Base-by-base conservation (phyloP, 2,113 vertebrate genomes). In the Cettia cetti region DNA sequence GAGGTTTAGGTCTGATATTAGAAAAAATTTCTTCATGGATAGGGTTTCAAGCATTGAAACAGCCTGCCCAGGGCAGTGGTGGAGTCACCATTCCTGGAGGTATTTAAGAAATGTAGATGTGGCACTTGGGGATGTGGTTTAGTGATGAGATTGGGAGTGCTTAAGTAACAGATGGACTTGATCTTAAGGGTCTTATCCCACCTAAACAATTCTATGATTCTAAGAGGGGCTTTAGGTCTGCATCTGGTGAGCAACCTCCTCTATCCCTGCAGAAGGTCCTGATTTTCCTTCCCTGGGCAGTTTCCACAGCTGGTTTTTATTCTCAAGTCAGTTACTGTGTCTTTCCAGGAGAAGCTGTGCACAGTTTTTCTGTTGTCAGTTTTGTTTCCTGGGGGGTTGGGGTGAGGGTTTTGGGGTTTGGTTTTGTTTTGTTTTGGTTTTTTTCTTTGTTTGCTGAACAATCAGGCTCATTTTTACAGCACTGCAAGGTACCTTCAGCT, bases 391-490 rank as follows among this genome's bases (percentile, higher is more conserved):
- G 13, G 10, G 15, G 35, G 27, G 6, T 27, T 35, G 31, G 8
- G 7, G 7, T 60, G 9, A 9, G 3, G 17, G 0, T 15, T 31
- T 45, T 16, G 22, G n/a, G n/a, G n/a, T n/a, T n/a, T n/a, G n/a
- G n/a, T n/a, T n/a, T n/a, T n/a, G n/a, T n/a, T n/a, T n/a, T n/a
- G n/a, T n/a, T n/a, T n/a, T n/a, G 15, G 0, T 1, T 24, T 45
- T 69, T 39, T 63, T 65, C 15, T 65, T 39, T 39, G 11, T 65
- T 71, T 35, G 8, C 40, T 57, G 60, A 86, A 83, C 0, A 1
- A 20, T 63, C 56, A 53, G 23, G 57, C 28, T 39, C 1, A 2
- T 33, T 94, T 82, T 15, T 54, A 56, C 57, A 79, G 79, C 2
- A 1, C 39, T 17, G 1, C 56, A 42, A 68, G 56, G 79, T 13